Evolutionary conservation across 2,113 vertebrate species (phyloP).

Genomic region (Piprites chloris): DNA sequence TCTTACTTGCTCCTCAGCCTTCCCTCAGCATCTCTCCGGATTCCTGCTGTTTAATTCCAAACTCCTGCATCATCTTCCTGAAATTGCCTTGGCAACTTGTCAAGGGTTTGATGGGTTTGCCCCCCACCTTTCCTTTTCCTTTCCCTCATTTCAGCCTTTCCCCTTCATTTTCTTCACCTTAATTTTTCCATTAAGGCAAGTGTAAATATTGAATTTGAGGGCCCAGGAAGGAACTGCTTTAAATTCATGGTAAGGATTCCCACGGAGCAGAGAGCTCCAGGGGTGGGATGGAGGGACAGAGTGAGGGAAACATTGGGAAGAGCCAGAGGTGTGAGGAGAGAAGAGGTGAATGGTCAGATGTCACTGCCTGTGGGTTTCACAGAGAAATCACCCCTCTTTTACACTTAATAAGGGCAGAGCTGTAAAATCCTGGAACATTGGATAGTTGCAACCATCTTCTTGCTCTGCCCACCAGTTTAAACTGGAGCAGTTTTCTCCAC

Average conservation of each 20-base stretch:
- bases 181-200: not conserved
- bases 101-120: not conserved
- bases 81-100: not conserved
- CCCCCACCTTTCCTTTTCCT: not conserved
- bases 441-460: not conserved
- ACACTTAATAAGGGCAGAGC: not conserved
- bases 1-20: not conserved
- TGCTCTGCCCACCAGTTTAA: not conserved
- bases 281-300: not conserved
- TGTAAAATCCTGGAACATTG: not conserved
- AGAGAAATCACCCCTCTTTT: not conserved
- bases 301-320: fast-evolving
- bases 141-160: not conserved
- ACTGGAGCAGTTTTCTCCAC: fast-evolving
- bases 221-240: not conserved
- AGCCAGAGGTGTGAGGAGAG: not conserved
- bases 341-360: not conserved
- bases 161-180: not conserved
- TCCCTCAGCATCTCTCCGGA: not conserved
- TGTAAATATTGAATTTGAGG: not conserved
- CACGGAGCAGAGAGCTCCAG: not conserved
- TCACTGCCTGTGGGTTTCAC: not conserved
- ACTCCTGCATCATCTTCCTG: not conserved
- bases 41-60: not conserved
- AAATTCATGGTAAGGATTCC: fast-evolving